These are phyloP conservation scores for Zaprionus inermis DNA, from an alignment of 1,140 invertebrate species.

Conservation along the genomic window DNA sequence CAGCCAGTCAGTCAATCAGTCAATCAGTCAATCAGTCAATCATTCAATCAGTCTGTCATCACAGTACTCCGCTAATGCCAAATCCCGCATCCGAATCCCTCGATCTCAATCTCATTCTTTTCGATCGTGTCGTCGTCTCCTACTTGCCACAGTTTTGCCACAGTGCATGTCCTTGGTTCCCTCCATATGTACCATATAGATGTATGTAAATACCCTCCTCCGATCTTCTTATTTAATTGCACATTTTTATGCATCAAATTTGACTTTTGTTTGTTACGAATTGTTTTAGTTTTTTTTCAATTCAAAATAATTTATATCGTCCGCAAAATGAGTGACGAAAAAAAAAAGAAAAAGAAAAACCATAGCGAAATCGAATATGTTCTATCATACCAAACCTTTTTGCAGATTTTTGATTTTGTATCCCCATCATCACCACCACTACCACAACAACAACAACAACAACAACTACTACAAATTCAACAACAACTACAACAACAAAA, in stretches of 20 bases:
- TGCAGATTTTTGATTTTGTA: conserved; percentile 83
- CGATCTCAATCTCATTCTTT: conserved; percentile 25
- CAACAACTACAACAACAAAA: conserved; percentile 71
- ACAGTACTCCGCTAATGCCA: conserved; percentile 44
- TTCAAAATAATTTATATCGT: conserved; percentile 53
- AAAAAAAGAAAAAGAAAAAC: conserved; percentile 36
- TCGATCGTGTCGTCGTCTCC: conserved; percentile 57
- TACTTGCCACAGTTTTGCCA: conserved; percentile 18
- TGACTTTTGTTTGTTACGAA: conserved; percentile 37
- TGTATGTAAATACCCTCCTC: conserved; percentile 14
- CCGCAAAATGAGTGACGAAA: conserved; percentile 24
- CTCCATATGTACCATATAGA: conserved; percentile 42
- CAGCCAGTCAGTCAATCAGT: not conserved
- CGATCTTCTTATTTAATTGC: conserved; percentile 51
- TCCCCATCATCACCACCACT: conserved; percentile 81
- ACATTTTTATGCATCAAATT: conserved; percentile 75
- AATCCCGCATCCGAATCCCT: conserved; percentile 19
- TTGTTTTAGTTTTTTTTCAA: conserved; percentile 29
- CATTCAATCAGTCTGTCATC: conserved; percentile 62
- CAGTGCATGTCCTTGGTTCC: conserved; percentile 28
- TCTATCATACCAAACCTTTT: conserved; percentile 76
- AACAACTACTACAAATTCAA: conserved; percentile 72
- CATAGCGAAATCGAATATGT: conserved; percentile 68
- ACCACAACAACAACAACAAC: conserved; percentile 71
- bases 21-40: conserved; percentile 40